Base-by-base conservation (phyloP, 2,797 vertebrate species). In the Peromyscus nudipes region DNA sequence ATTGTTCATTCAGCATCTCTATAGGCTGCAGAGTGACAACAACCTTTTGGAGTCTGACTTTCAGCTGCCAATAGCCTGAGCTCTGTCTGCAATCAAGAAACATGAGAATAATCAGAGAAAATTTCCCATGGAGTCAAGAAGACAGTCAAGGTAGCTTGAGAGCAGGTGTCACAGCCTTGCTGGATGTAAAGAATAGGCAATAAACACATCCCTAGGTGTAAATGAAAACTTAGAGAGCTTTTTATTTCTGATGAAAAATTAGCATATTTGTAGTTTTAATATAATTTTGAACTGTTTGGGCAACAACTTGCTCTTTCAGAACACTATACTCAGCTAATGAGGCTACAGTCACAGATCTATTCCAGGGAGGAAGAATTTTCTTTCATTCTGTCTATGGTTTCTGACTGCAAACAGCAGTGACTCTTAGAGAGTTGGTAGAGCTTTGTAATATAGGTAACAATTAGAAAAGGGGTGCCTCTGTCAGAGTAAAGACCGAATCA, bases 301-400 rank as follows among this genome's bases (percentile, higher is more conserved):
- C 13, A 90, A 27, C 4, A 89, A 4, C 17, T 64, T 89, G 27
- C 16, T 71, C 10, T 55, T 1, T 71, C 52, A 73, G 13, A 43
- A 46, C 12, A 86, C 3, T 55, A 25, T 25, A 52, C 1, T 60
- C n/a, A 95, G 57, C 27, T 91, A 92, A 92, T 73, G 31, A 97
- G 67, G 25, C 55, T 17, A 80, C 65, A 69, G 52, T 94, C 67
- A 89, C 13, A 75, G 49, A 37, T 82, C 37, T 65, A 46, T 55
- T 92, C 64, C 73, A 94, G 34, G 27, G 14, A 90, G 46, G 17
- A 82, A 23, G 81, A 67, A 8, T 95, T 90, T 95, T 84, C 81
- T 77, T 92, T 92, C 34, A 94, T 80, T 95, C 60, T 84, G 37
- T 84, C 67, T 81, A 55, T 86, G n/a, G 34, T 37, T 57, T 82